These are phyloP conservation scores for Scarus forsteni DNA, from an alignment of 2,797 vertebrate genomes.

Conservation along the genomic window DNA sequence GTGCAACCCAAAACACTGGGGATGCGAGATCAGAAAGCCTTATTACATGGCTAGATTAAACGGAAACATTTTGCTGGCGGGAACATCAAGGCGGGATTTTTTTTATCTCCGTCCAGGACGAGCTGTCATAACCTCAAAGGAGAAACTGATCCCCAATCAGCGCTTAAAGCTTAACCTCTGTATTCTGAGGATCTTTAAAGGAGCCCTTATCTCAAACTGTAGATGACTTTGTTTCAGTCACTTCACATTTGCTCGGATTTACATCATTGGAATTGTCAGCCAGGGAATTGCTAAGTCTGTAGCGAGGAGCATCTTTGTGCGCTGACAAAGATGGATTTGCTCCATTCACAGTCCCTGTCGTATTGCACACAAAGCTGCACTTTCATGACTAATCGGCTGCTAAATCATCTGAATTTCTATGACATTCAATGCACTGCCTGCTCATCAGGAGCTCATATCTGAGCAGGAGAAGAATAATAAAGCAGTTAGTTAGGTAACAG, in stretches of 20 bases:
- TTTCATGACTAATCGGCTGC: constrained; percentile 64
- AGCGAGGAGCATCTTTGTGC: constrained; percentile 39
- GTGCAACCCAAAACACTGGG: constrained; percentile 10
- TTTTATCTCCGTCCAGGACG: constrained; percentile 53
- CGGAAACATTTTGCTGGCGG: constrained; percentile 63
- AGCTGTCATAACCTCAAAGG: constrained; percentile 64
- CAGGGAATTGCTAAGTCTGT: constrained; percentile 29
- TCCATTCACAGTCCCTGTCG: constrained; percentile 54
- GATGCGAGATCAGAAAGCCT: constrained; percentile 34
- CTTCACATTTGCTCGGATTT: constrained; percentile 55
- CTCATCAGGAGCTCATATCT: constrained; percentile 61
- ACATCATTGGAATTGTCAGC: constrained; percentile 55
- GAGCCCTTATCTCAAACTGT: constrained; percentile 55
- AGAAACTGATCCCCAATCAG: constrained; percentile 56
- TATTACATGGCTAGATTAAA: constrained; percentile 71
- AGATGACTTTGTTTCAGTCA: constrained; percentile 72
- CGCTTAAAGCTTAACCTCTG: constrained; percentile 42
- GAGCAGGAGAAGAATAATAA: constrained; percentile 59
- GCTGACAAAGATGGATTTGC: constrained; percentile 67
- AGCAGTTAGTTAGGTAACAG: constrained; percentile 40
- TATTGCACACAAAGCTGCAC: constrained; percentile 35
- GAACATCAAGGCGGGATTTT: constrained; percentile 72
- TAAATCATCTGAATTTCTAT: constrained; percentile 58
- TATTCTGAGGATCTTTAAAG: constrained; percentile 44
- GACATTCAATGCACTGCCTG: constrained; percentile 55